Base-by-base conservation (phyloP, 2,888 invertebrate genomes). In the Drosophila affinis region DNA sequence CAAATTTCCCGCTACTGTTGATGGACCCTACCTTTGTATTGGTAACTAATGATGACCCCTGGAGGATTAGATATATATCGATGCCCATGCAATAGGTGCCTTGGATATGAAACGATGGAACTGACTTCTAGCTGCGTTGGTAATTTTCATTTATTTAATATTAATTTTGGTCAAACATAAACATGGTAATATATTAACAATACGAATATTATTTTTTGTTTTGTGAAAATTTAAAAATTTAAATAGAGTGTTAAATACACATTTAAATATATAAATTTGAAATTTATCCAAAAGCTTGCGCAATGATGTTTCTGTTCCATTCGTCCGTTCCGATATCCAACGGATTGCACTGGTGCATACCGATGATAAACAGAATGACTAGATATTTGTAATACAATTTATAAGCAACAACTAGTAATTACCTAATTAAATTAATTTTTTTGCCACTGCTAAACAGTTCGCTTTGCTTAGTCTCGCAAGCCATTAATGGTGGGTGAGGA, bases 1-100 rank as follows among this genome's bases (percentile, higher is more conserved):
- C 56, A 44, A 55, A 44, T 72, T 79, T 78, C 77, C 77, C 79
- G 78, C 79, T 63, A 62, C 53, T 61, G 52, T 14, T 45, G 55
- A 24, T 44, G 55, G 46, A 12, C n/a, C 6, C 14, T 39, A 12
- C n/a, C 6, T 14, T 39, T 39, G 39, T n/a, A 39, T 39, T 39
- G 39, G 39, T 39, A n/a, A n/a, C 3, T 39, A 7, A 14, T 39
- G 39, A 39, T 39, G 39, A 39, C n/a, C 14, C 39, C 39, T 39
- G 39, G 39, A 14, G 14, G 39, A 39, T 39, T 7, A 14, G 39
- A 39, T 14, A 39, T 39, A 39, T 39, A 39, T 39, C 39, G 39
- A 39, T n/a, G n/a, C 14, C 39, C n/a, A n/a, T 39, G 2, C 14
- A 39, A 39, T 39, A 7, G 14, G 14, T 14, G n/a, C 7, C n/a